phyloP scores from a whole-genome alignment of 2,888 invertebrate genomes.

The Gonocerus acuteangulatus region DNA sequence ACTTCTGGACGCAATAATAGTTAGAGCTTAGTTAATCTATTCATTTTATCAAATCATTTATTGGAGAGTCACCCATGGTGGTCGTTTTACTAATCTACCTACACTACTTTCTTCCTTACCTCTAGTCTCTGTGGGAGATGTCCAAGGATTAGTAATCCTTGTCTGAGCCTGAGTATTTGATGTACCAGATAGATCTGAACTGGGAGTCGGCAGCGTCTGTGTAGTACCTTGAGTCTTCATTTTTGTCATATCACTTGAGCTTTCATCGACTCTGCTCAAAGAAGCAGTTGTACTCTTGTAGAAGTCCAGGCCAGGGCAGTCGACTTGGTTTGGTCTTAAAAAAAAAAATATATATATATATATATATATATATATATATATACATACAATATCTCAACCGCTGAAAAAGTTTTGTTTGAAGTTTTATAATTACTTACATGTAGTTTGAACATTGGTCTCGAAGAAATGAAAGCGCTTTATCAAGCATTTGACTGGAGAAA shows the following conservation, averaged over 20 bases:
- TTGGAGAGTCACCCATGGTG: background rate
- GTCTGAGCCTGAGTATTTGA: slow-evolving; percentile 13
- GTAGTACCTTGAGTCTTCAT: slow-evolving; percentile 6
- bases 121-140: slow-evolving; percentile 7
- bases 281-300: slow-evolving; percentile 31
- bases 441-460: slow-evolving; percentile 54
- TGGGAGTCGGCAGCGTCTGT: slow-evolving; percentile 6
- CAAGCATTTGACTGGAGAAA: slow-evolving; percentile 51
- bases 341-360: background rate
- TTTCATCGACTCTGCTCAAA: slow-evolving; percentile 29
- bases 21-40: no score
- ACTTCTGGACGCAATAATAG: no score
- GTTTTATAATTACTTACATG: slow-evolving; percentile 51
- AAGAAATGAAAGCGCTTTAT: slow-evolving; percentile 53
- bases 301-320: slow-evolving; percentile 43
- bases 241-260: slow-evolving; percentile 1
- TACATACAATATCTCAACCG: no score
- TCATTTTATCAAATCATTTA: no score
- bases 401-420: no score
- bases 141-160: slow-evolving; percentile 17
- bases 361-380: background rate
- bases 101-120: background rate
- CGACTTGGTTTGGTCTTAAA: slow-evolving; percentile 49
- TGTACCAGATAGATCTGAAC: slow-evolving; percentile 3
- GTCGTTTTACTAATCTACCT: background rate